Percentiles rank a stretch among this genome's conserved stretches.
These are phyloP conservation scores for Ephialtes manifestator DNA, from an alignment of 2,888 invertebrate genomes.

Conservation along the genomic window DNA sequence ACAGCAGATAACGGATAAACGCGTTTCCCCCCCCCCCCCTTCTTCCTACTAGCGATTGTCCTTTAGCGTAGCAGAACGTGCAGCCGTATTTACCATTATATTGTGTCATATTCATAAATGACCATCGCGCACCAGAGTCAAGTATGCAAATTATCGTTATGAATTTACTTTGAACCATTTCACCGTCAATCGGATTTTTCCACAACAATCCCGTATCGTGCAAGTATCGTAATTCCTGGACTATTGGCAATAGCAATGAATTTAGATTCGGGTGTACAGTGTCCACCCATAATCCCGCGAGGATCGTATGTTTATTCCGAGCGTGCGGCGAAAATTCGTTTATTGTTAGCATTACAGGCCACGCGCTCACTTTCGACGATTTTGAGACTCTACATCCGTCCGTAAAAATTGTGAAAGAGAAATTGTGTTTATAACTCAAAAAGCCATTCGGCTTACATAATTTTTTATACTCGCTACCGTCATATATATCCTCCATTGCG, in stretches of 20 bases:
- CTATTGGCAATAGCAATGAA: background rate
- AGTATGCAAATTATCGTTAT: conserved; percentile 2
- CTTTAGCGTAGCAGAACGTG: conserved; percentile 12
- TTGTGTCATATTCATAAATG: background rate
- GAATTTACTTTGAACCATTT: background rate
- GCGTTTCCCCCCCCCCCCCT: background rate
- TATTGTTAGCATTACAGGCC: too few species aligned
- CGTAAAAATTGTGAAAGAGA: conserved; percentile 43
- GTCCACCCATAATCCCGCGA: conserved; percentile 57
- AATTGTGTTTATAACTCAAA: conserved; percentile 38
- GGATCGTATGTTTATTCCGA: conserved; percentile 2
- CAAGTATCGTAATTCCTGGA: background rate
- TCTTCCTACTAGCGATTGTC: background rate
- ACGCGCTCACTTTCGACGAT: too few species aligned
- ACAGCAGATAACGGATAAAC: background rate
- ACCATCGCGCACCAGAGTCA: background rate
- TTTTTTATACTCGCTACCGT: conserved; percentile 34
- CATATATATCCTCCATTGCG: conserved; percentile 1
- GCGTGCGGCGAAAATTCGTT: too few species aligned
- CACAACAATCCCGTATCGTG: background rate
- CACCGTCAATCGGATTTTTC: conserved; percentile 8
- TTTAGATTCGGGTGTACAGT: conserved; percentile 10
- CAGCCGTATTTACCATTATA: conserved; percentile 2
- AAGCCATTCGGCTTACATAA: conserved; percentile 25
- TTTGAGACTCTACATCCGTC: conserved; percentile 41